Evolutionary conservation across 2,113 vertebrate species (phyloP).

Genomic region (Callaeas wilsoni): DNA sequence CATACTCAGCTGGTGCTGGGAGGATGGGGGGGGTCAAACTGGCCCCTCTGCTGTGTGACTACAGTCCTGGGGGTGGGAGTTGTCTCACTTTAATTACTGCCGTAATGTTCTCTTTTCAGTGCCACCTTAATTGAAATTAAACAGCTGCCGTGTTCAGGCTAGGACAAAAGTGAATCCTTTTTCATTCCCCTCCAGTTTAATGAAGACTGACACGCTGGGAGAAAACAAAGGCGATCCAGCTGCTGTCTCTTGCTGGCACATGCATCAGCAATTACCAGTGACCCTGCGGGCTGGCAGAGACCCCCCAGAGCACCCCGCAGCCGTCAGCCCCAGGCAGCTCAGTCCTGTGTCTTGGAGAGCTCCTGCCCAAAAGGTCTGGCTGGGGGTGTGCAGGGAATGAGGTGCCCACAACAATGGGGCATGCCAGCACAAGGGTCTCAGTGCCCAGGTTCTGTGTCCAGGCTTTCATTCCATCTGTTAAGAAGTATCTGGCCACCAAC

Average conservation of each 20-base stretch:
- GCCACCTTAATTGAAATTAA: conserved; percentile 74
- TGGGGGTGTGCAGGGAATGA: rapidly evolving
- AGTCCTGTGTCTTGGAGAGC: rapidly evolving
- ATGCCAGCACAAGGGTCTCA: rapidly evolving
- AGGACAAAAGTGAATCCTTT: conserved; percentile 60
- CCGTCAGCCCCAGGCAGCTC: neutral
- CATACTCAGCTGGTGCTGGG: rapidly evolving
- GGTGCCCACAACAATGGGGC: rapidly evolving
- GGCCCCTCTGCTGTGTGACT: neutral
- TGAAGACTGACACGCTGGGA: conserved; percentile 51
- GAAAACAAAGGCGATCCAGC: conserved; percentile 43
- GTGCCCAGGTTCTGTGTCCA: neutral
- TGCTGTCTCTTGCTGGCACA: neutral
- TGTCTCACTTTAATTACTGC: conserved; percentile 67
- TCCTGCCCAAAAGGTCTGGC: neutral
- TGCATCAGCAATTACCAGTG: neutral
- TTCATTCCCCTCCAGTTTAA: conserved; percentile 37
- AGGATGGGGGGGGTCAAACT: neutral
- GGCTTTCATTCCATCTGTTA: neutral
- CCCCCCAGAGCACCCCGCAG: neutral
- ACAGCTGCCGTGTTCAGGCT: conserved; percentile 57
- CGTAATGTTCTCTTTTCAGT: conserved; percentile 55
- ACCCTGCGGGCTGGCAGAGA: rapidly evolving
- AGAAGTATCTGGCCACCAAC: neutral
- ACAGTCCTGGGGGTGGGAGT: neutral